Percentiles rank a stretch among this genome's conserved stretches.
These are phyloP conservation scores for Campoplex nolae DNA, from an alignment of 2,888 invertebrate species.

Conservation along the genomic window DNA sequence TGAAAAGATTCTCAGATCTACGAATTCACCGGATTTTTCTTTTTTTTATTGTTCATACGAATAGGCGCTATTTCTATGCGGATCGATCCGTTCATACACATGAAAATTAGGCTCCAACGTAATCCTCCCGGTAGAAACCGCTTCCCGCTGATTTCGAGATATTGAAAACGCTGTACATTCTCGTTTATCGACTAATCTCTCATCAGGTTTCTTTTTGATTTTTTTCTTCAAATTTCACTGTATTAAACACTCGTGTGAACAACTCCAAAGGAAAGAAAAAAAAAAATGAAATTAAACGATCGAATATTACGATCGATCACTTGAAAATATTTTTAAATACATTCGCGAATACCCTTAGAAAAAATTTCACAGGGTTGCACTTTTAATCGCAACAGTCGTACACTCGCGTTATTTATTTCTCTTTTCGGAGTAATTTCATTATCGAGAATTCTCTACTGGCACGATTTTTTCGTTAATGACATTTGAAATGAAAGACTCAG, in stretches of 20 bases:
- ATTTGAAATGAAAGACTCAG: not conserved
- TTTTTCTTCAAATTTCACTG: not conserved
- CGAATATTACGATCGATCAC: not conserved
- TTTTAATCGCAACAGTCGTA: not conserved
- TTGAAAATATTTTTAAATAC: not conserved
- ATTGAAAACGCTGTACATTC: slow-evolving; percentile 72
- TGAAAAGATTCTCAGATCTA: not conserved
- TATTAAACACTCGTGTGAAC: not conserved
- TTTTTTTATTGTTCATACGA: not conserved
- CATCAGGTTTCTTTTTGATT: not conserved
- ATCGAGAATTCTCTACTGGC: not conserved
- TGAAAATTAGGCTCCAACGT: slow-evolving; percentile 51
- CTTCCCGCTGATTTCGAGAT: slow-evolving; percentile 71
- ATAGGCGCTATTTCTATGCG: not conserved
- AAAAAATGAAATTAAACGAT: not conserved
- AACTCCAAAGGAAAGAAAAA: not conserved
- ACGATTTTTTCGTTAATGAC: not conserved
- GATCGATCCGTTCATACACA: slow-evolving; percentile 23
- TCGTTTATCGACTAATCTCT: slow-evolving; percentile 17
- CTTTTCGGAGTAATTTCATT: not conserved
- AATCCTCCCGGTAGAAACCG: slow-evolving; percentile 74
- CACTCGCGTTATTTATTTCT: not conserved
- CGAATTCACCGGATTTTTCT: slow-evolving; percentile 29
- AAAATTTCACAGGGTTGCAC: not conserved
- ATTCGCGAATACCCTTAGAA: not conserved